Base-by-base conservation (phyloP, 2,113 vertebrate species). In the Cyprinodon brontotheroides region DNA sequence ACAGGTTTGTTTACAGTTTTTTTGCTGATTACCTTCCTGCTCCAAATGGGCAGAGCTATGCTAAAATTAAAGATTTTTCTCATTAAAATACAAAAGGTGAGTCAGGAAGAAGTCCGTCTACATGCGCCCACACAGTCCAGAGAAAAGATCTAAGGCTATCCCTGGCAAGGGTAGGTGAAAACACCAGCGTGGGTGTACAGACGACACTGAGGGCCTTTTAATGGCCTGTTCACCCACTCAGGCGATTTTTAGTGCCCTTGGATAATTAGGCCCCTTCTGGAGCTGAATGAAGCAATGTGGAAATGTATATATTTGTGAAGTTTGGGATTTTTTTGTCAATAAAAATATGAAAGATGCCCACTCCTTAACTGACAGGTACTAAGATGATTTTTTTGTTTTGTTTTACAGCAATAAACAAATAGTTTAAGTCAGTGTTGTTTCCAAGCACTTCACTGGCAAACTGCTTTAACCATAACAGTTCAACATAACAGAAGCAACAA, bases 1-100 rank as follows among this genome's bases (percentile, higher is more conserved):
- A 70, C 36, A 62, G 47, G 20, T 83, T 61, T 70, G 57, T 72
- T 68, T 50, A 45, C 67, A 74, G 50, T 57, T 41, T 38, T 45
- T 45, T 47, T 63, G 61, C 72, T 67, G 41, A 66, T 61, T 59
- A 66, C 41, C 29, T 63, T 14, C 79, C 40, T 38, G 61, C 50
- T 72, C 22, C 29, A 12, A 12, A 75, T 7, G 47, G 29, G n/a
- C 48, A 61, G 61, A 66, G 39, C 45, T 57, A 4, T 62, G 36
- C 3, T 17, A 1, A 12, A 65, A 65, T n/a, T 65, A 37, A n/a
- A 64, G 41, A 61, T 45, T 17, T 29, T 5, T 14, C 17, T 40
- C 59, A 11, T 61, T 75, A 29, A 75, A 39, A 66, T 40, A 45
- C 15, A 70, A 63, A 15, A 41, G 41, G 63, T 70, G 22, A 70